These are phyloP conservation scores for Amblyjoppa fuscipennis DNA, from an alignment of 2,888 invertebrate genomes.

Conservation along the genomic window DNA sequence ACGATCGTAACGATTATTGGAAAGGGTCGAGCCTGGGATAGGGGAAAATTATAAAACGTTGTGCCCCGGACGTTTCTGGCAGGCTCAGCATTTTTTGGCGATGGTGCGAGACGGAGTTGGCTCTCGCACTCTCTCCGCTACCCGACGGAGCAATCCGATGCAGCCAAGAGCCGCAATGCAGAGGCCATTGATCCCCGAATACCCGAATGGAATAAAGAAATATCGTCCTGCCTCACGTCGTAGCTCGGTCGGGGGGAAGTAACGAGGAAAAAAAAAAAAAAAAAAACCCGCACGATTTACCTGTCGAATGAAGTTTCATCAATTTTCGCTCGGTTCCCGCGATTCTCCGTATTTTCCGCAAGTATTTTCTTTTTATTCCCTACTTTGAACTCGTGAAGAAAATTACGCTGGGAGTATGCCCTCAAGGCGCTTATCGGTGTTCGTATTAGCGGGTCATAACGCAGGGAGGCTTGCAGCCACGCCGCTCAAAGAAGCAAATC, in stretches of 20 bases:
- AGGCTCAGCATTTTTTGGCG: conserved; percentile 52
- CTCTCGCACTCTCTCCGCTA: conserved; percentile 46
- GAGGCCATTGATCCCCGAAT: conserved; percentile 70
- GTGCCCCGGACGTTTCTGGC: conserved; percentile 34
- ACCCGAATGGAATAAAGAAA: conserved; percentile 64
- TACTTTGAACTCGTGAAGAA: conserved; percentile 24
- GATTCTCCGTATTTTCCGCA: background rate
- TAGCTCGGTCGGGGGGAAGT: conserved; percentile 7
- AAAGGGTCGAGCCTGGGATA: conserved; percentile 15
- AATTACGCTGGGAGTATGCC: conserved; percentile 15
- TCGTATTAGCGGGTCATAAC: conserved; percentile 14
- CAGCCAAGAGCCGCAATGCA: conserved; percentile 69
- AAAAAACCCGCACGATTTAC: conserved; percentile 15
- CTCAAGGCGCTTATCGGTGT: conserved; percentile 22
- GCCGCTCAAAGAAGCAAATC: conserved; percentile 17
- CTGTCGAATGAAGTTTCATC: conserved; percentile 43
- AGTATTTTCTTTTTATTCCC: background rate
- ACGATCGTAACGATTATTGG: conserved; percentile 49
- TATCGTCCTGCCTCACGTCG: conserved; percentile 45
- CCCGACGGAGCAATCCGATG: conserved; percentile 8
- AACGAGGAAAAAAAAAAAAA: background rate
- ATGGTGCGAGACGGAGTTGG: conserved; percentile 34
- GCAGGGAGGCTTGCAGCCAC: background rate
- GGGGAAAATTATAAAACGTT: conserved; percentile 42
- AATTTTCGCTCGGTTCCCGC: conserved; percentile 25